Evolutionary conservation across 2,888 invertebrate genomes (phyloP).

Genomic region (Tiliacea aurago): DNA sequence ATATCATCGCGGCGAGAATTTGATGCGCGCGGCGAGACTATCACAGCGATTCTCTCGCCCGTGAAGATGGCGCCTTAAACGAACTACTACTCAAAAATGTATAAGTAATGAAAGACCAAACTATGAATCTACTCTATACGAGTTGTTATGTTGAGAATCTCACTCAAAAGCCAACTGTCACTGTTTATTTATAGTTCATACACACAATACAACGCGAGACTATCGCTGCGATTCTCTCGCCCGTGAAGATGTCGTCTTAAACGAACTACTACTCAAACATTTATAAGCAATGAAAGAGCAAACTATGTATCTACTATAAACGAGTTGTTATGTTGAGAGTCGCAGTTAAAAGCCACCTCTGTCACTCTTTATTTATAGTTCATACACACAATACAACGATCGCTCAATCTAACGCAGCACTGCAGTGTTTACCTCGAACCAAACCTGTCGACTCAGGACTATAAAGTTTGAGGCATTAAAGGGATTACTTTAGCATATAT

Average conservation of each 20-base stretch:
- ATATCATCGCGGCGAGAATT: background rate
- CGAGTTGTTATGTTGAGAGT: background rate
- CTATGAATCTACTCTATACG: background rate
- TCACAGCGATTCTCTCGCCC: too few species aligned
- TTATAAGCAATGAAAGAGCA: background rate
- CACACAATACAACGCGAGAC: constrained; percentile 4
- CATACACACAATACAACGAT: constrained; percentile 10
- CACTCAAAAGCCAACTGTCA: background rate
- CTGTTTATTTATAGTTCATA: background rate
- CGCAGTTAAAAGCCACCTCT: background rate
- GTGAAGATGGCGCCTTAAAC: too few species aligned
- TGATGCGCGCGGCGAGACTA: too few species aligned
- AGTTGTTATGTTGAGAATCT: background rate
- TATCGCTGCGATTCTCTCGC: constrained; percentile 1
- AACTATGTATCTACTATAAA: background rate
- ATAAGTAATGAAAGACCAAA: background rate
- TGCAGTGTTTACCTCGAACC: constrained; percentile 6
- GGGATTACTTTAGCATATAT: constrained; percentile 20
- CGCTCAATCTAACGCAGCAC: constrained; percentile 11
- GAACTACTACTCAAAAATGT: background rate
- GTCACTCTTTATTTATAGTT: background rate
- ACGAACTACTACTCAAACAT: background rate
- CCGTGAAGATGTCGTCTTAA: too few species aligned
- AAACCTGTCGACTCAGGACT: background rate
- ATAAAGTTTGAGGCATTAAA: constrained; percentile 11